Evolutionary conservation across 1,140 invertebrate genomes (phyloP).

Genomic region (Drosophila neocordata): DNA sequence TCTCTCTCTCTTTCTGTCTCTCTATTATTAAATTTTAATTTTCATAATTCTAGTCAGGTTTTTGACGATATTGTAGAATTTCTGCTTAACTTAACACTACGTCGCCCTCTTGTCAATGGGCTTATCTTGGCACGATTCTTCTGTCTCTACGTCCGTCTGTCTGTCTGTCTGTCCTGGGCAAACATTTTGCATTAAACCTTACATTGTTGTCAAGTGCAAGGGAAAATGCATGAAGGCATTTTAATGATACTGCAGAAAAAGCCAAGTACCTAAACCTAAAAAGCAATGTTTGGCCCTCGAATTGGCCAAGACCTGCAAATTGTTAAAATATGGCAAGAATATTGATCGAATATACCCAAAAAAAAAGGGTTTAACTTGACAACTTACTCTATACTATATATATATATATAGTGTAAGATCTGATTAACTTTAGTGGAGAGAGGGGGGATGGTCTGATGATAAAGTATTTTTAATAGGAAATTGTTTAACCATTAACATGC

Average conservation of each 20-base stretch:
- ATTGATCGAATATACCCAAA: neutral
- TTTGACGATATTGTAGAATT: conserved; percentile 51
- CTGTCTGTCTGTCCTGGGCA: conserved; percentile 27
- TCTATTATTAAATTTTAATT: conserved; percentile 69
- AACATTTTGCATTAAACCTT: conserved; percentile 49
- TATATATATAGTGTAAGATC: no score
- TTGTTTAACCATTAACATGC: conserved; percentile 56
- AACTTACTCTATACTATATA: no score
- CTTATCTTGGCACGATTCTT: conserved; percentile 62
- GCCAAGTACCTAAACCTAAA: conserved; percentile 28
- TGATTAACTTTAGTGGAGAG: no score
- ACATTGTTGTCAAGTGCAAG: conserved; percentile 65
- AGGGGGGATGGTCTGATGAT: neutral
- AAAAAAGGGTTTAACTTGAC: no score
- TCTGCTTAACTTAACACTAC: conserved; percentile 52
- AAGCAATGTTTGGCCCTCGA: conserved; percentile 32
- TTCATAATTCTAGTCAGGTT: conserved; percentile 75
- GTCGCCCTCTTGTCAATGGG: conserved; percentile 27
- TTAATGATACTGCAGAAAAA: conserved; percentile 36
- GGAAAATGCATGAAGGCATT: conserved; percentile 60
- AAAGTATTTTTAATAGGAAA: conserved; percentile 55
- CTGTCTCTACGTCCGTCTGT: conserved; percentile 3
- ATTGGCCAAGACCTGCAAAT: neutral
- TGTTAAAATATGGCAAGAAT: neutral
- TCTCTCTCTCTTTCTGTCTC: neutral